Evolutionary conservation across 2,113 vertebrate genomes (phyloP).

Genomic region (Ivindomyrus marchei): DNA sequence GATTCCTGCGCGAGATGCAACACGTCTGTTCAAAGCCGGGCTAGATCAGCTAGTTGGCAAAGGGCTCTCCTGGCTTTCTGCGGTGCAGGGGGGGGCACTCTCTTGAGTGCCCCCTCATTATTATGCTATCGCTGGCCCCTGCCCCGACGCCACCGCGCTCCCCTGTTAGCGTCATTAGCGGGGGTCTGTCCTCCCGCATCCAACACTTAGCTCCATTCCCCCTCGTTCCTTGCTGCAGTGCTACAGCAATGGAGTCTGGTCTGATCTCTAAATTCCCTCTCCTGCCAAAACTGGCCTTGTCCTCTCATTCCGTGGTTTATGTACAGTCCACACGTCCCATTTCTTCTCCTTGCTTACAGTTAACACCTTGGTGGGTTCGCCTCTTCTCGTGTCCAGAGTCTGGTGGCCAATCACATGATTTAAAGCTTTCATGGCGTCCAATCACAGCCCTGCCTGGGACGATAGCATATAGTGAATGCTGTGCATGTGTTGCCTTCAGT

Average conservation of each 20-base stretch:
- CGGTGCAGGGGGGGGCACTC: too few relatives aligned
- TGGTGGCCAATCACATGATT: not conserved
- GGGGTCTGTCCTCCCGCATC: not conserved
- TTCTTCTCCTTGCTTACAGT: not conserved
- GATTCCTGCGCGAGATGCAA: not conserved
- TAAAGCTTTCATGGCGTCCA: not conserved
- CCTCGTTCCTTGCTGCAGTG: not conserved
- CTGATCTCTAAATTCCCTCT: not conserved
- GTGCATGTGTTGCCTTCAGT: not conserved
- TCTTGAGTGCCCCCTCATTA: not conserved
- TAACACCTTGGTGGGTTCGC: not conserved
- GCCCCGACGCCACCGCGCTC: not conserved
- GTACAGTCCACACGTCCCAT: not conserved
- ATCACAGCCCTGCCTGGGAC: not conserved
- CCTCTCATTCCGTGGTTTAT: too few relatives aligned
- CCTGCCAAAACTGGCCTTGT: not conserved
- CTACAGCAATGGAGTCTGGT: not conserved
- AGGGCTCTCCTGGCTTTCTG: not conserved
- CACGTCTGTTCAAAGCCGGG: not conserved
- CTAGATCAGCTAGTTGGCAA: not conserved
- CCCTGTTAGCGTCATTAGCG: not conserved
- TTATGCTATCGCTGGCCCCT: not conserved
- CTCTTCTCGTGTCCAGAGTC: not conserved
- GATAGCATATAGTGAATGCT: not conserved
- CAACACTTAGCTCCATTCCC: not conserved